Base-by-base conservation (phyloP, 2,888 invertebrate species). In the Erebia palarica region DNA sequence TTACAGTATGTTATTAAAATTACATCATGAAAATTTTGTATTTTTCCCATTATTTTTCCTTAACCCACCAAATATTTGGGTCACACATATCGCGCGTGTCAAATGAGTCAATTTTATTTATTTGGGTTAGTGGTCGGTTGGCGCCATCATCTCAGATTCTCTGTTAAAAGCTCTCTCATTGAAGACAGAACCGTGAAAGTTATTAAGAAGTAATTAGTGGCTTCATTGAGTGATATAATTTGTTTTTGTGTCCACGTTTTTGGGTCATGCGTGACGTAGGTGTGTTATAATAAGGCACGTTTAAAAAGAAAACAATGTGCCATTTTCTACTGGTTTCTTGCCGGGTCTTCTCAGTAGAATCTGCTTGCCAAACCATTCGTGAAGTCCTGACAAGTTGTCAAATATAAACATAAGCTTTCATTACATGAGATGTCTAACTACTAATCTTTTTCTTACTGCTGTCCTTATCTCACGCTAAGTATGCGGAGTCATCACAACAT, bases 31-130 rank as follows among this genome's bases (percentile, higher is more conserved):
- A 11, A 44, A 44, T 44, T 44, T 44, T 1, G 44, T 75, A 74
- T 68, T 74, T 75, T 74, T 69, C 68, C 69, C 59, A 16, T 44
- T 51, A 69, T 74, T 78, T 79, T 78, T 79, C 78, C 79, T 80
- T 77, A 79, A 75, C 74, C 70, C 77, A 73, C 74, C 67, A 75
- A 74, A 74, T 75, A 79, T 75, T 73, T 74, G 69, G 76, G 77
- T 74, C 73, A 73, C 67, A 70, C 69, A 69, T 51, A 14, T 10
- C 16, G 10, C 55, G 1, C n/a, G 1, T 75, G 74, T 65, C 72
- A 71, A 71, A 67, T 67, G 67, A 69, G 58, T 69, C 69, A 65
- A 72, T 73, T 72, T 69, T 73, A 73, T 74, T 71, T 60, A 73
- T 64, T 65, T 65, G 65, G 63, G 63, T 63, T 65, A 69, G 57